Evolutionary conservation across 2,888 invertebrate genomes (phyloP).

Genomic region (Dascillus cervinus): DNA sequence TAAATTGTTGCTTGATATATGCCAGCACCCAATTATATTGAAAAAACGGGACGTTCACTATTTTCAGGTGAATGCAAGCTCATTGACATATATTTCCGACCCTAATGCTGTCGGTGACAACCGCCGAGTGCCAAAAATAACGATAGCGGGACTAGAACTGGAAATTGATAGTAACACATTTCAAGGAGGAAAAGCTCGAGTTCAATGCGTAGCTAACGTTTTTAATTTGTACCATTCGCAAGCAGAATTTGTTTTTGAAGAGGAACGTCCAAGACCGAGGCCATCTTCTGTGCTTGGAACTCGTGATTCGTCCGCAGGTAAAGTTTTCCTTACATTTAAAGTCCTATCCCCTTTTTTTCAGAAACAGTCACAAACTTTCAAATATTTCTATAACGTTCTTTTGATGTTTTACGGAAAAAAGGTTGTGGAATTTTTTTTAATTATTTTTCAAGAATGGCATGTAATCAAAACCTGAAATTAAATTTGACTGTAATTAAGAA

Average conservation of each 20-base stretch:
- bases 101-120: constrained; percentile 21
- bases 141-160: constrained; percentile 45
- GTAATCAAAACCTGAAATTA: no score
- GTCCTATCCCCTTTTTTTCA: constrained; percentile 7
- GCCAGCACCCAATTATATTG: constrained; percentile 9
- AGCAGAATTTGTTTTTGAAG: constrained; percentile 57
- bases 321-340: no score
- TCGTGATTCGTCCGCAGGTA: constrained; percentile 22
- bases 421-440: no score
- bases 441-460: no score
- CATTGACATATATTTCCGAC: constrained; percentile 21
- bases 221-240: constrained; percentile 60
- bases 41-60: constrained; percentile 17
- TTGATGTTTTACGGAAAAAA: no score
- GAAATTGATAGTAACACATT: constrained; percentile 58
- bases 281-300: constrained; percentile 69
- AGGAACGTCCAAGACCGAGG: constrained; percentile 66
- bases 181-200: constrained; percentile 55
- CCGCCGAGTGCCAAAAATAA: constrained; percentile 26
- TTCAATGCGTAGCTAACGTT: constrained; percentile 60
- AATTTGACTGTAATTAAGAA: no score
- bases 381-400: no score
- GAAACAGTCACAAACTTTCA: no score
- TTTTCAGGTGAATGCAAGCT: constrained; percentile 31
- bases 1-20: constrained; percentile 5